phyloP scores from a whole-genome alignment of 2,797 vertebrate genomes.

The Phoeniculus purpureus region DNA sequence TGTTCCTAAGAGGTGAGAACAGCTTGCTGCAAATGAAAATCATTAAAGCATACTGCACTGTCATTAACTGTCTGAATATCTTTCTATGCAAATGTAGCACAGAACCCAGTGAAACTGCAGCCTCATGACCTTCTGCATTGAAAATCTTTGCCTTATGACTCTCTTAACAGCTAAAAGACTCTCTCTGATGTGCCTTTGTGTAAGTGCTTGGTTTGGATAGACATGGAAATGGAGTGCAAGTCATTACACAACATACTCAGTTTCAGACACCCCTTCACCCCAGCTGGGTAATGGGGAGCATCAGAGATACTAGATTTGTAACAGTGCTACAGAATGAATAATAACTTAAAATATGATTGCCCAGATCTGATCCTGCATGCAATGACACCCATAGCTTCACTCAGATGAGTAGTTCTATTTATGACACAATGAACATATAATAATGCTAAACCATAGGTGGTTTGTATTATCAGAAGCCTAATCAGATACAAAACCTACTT shows the following conservation, averaged over 20 bases:
- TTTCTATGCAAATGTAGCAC: conserved; percentile 42
- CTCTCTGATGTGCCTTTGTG: neutral
- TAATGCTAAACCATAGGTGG: neutral
- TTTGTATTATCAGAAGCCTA: neutral
- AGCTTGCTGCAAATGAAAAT: conserved; percentile 72
- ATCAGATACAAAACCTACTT: neutral
- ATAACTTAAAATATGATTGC: neutral
- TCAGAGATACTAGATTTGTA: neutral
- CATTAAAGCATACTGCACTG: conserved; percentile 61
- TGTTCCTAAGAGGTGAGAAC: conserved; percentile 65
- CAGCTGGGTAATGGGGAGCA: neutral
- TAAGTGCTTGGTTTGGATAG: neutral
- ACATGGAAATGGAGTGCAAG: neutral
- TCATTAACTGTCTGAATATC: conserved; percentile 58
- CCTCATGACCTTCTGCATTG: conserved; percentile 32
- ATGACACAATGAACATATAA: neutral
- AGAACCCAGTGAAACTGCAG: conserved; percentile 43
- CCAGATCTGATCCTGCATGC: neutral
- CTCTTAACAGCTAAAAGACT: conserved; percentile 29
- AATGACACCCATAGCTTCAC: neutral
- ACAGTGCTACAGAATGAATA: neutral
- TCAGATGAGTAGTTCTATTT: neutral
- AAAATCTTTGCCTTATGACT: conserved; percentile 48
- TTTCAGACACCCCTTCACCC: neutral
- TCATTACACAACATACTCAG: neutral